Evolutionary conservation across 2,797 vertebrate genomes (phyloP).

Genomic region (Thaleichthys pacificus): DNA sequence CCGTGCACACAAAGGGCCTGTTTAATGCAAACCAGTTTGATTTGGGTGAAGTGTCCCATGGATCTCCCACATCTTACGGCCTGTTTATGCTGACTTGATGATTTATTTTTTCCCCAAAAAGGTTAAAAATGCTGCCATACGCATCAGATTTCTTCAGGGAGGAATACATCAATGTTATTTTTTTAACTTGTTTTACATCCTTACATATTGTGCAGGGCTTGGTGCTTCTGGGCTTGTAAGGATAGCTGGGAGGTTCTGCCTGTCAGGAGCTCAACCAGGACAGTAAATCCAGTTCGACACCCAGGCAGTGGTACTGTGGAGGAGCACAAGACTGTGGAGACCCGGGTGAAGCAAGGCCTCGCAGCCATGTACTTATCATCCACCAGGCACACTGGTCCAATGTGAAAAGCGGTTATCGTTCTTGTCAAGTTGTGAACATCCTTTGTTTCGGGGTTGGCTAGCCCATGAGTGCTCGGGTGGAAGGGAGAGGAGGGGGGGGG

Average conservation of each 20-base stretch:
- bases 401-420: constrained; percentile 63
- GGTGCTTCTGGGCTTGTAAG: constrained; percentile 55
- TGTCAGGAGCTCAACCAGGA: constrained; percentile 64
- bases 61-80: constrained; percentile 80
- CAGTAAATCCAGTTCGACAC: constrained; percentile 64
- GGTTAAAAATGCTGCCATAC: constrained; percentile 68
- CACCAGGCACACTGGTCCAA: constrained; percentile 60
- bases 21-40: constrained; percentile 88
- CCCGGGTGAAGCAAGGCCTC: constrained; percentile 40
- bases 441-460: constrained; percentile 46
- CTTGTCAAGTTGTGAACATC: constrained; percentile 58
- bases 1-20: constrained; percentile 82
- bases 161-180: constrained; percentile 67
- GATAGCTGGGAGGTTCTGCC: constrained; percentile 48
- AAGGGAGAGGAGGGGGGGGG: constrained; percentile 19
- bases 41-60: constrained; percentile 81
- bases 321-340: constrained; percentile 19
- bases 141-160: constrained; percentile 68
- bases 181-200: constrained; percentile 40
- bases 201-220: constrained; percentile 53
- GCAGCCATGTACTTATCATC: constrained; percentile 63
- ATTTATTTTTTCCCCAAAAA: constrained; percentile 77
- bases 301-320: constrained; percentile 62
- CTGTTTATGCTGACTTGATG: constrained; percentile 82
- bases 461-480: constrained; percentile 1